Evolutionary conservation across 2,888 invertebrate species (phyloP), one percentile per base, ranked within the genome.

Genomic region (Lumbricus terrestris): DNA sequence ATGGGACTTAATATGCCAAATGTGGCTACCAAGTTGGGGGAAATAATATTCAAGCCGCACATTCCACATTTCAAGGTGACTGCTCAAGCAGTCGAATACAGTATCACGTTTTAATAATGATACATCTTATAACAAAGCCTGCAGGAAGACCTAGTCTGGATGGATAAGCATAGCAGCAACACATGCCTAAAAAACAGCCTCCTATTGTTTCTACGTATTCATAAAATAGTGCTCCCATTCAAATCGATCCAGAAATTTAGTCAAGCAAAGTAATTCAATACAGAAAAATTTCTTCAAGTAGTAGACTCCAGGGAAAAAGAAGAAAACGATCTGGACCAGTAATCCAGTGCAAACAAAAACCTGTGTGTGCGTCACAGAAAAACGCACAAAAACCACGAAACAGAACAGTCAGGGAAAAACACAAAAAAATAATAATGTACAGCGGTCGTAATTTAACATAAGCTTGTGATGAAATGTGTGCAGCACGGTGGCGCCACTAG

Each of bases 391-490:
- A n/a, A 85, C 85, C 35, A 85, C 85, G 35, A 85, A 85, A 85
- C 20, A 15, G 37, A 85, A 69, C 69, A 69, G 69, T 69, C 69
- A 34, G 34, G 85, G 16, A 4, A 85, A 85, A 8, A 85, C 37
- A 35, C n/a, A 33, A 82, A 82, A 83, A n/a, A 35, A n/a, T 35
- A 83, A 83, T 37, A 85, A 37, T 34, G 35, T 37, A 69, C 69
- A 69, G n/a, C n/a, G 69, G 85, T 34, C n/a, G n/a, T n/a, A n/a
- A 83, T n/a, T n/a, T 34, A 85, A 85, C 85, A 85, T 35, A 85
- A 85, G 85, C 85, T 23, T 37, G 37, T 85, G 37, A 33, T 85
- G 85, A 34, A 37, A 85, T 85, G 37, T 85, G 37, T 85, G 85
- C 88, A 40, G 33, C 88, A 88, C 29, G 29, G 20, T 20, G 23